A percentile compares a stretch with the other conserved stretches of the same genome.
These are phyloP conservation scores for Prunella strophiata DNA, from an alignment of 2,797 vertebrate species.

Conservation along the genomic window DNA sequence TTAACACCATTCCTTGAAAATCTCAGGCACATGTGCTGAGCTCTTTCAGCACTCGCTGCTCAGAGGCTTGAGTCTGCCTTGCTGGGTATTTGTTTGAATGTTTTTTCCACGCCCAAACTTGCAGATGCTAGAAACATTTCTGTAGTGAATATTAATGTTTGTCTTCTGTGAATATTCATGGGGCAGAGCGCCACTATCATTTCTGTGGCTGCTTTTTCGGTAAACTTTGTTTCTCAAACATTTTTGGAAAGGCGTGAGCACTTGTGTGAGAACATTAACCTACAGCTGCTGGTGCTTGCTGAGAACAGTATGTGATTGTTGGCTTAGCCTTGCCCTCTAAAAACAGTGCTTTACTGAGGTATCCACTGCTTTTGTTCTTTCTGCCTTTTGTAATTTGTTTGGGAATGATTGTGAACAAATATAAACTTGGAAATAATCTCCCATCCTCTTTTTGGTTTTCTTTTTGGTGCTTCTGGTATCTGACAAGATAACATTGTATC, in stretches of 20 bases:
- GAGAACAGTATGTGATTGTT: neutral
- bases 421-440: neutral
- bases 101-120: neutral
- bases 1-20: neutral
- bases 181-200: neutral
- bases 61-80: neutral
- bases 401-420: neutral
- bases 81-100: neutral
- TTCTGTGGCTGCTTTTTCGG: neutral
- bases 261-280: neutral
- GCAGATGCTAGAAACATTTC: neutral
- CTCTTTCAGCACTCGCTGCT: rapidly evolving
- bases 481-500: neutral
- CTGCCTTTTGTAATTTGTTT: neutral
- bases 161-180: neutral
- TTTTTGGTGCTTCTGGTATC: neutral
- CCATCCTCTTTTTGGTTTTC: rapidly evolving
- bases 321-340: neutral
- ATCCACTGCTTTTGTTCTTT: neutral
- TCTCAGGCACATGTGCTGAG: neutral
- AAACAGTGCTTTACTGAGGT: neutral
- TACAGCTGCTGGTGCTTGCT: neutral
- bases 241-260: neutral
- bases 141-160: neutral
- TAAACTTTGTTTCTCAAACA: neutral